Evolutionary conservation across 2,888 invertebrate genomes (phyloP), one percentile per base, ranked within the genome.

Genomic region (Polyommatus iphigenia): DNA sequence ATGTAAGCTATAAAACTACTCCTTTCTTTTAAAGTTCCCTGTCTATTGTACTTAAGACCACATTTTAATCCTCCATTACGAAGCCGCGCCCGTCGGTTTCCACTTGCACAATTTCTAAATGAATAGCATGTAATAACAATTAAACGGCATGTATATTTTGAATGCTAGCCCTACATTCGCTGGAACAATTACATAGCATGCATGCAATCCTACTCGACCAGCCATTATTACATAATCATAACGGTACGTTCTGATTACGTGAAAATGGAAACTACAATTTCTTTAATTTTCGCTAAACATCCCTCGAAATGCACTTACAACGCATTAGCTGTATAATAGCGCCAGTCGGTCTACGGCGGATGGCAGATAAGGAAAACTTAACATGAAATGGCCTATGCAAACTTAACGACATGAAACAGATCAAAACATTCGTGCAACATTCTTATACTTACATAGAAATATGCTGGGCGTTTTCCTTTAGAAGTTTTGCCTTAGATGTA

Each of bases 211-310:
- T 71, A 75, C 78, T 78, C 77, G 36, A 24, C 50, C 59, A 79
- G 76, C 29, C 77, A 78, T 78, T 73, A 71, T 79, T 77, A 77
- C 76, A 76, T 71, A 80, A 80, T 78, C 67, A 57, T 72, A 77
- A 50, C 46, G 77, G 76, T 50, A n/a, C 41, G 76, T 77, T 79
- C 77, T 77, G 78, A 77, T 79, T 80, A 79, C 80, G 76, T 73
- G 54, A 73, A 78, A 77, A 77, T 59, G 13, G 71, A 78, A 79
- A 77, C 80, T 71, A 59, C 79, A 80, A 76, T 59, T 46, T 77
- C 76, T 78, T 76, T 79, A 50, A 75, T 75, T 73, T 79, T n/a
- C 71, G 67, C 73, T 71, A 79, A 77, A 79, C 71, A 79, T 79
- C 78, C 77, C 77, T 77, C 73, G 76, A 76, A 78, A 76, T 72